phyloP scores from a whole-genome alignment of 2,888 invertebrate species.

The Scaeva pyrastri region DNA sequence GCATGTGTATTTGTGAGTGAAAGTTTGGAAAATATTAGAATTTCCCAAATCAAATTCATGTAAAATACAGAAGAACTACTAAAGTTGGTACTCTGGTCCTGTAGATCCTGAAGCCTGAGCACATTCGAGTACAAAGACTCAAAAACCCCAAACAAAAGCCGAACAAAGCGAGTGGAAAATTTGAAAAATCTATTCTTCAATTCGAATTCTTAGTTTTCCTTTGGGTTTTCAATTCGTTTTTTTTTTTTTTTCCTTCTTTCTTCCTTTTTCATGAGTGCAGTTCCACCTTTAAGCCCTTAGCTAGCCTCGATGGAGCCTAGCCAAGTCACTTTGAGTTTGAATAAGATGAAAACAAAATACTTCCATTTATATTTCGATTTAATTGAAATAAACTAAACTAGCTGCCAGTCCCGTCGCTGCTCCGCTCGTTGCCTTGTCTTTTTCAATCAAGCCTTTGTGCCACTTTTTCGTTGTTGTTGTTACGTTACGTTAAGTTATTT shows the following conservation, averaged over 20 bases:
- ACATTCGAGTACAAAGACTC: not conserved
- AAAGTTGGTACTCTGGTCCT: no score
- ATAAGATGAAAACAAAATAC: slow-evolving; percentile 37
- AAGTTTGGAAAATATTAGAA: not conserved
- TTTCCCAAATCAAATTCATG: not conserved
- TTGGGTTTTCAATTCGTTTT: not conserved
- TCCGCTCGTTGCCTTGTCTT: not conserved
- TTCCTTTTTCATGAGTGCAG: not conserved
- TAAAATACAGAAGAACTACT: not conserved
- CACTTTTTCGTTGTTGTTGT: no score
- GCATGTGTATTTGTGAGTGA: not conserved
- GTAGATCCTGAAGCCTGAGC: not conserved
- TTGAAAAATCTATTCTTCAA: slow-evolving; percentile 10
- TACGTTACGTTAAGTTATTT: no score
- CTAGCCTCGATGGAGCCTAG: no score
- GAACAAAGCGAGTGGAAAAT: slow-evolving; percentile 15
- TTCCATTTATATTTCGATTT: slow-evolving; percentile 66
- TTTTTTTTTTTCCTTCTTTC: no score
- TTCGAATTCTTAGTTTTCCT: not conserved
- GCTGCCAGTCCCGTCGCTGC: not conserved
- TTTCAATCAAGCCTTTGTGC: not conserved
- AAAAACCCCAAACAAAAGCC: not conserved
- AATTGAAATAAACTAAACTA: slow-evolving; percentile 72
- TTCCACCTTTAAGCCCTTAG: not conserved
- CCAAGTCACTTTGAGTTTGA: not conserved